Evolutionary conservation across 2,113 vertebrate species (phyloP).

Genomic region (Hiodon alosoides): DNA sequence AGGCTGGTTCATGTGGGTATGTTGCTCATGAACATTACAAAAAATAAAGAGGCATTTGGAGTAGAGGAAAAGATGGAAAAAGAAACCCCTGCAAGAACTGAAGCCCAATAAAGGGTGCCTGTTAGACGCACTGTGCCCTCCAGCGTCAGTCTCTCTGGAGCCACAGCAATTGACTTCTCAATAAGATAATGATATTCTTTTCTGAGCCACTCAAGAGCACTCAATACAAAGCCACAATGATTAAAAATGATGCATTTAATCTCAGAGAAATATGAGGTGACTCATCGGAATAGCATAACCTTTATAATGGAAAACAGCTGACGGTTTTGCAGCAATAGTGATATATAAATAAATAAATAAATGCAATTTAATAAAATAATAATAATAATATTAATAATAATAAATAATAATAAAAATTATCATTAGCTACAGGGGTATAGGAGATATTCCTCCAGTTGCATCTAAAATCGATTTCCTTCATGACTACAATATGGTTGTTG

Average conservation of each 20-base stretch:
- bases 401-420: not conserved
- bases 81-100: constrained; percentile 68
- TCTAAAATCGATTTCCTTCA: no score
- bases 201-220: constrained; percentile 82
- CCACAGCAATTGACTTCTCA: constrained; percentile 78
- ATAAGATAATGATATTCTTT: constrained; percentile 88
- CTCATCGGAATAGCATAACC: constrained; percentile 73
- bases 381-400: not conserved
- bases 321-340: constrained; percentile 60
- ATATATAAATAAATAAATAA: constrained; percentile 14
- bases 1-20: constrained; percentile 66
- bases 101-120: constrained; percentile 82
- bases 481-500: no score
- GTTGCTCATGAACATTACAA: constrained; percentile 63
- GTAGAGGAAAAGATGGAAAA: constrained; percentile 26
- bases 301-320: constrained; percentile 83
- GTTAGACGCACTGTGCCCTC: constrained; percentile 75
- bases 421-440: no score
- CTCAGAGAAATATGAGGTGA: constrained; percentile 83
- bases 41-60: constrained; percentile 78
- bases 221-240: constrained; percentile 70
- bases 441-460: no score
- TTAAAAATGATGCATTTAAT: constrained; percentile 82
- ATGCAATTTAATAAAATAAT: not conserved
- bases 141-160: constrained; percentile 79